Base-by-base conservation (phyloP, 1,140 invertebrate genomes). In the Wasmannia auropunctata region DNA sequence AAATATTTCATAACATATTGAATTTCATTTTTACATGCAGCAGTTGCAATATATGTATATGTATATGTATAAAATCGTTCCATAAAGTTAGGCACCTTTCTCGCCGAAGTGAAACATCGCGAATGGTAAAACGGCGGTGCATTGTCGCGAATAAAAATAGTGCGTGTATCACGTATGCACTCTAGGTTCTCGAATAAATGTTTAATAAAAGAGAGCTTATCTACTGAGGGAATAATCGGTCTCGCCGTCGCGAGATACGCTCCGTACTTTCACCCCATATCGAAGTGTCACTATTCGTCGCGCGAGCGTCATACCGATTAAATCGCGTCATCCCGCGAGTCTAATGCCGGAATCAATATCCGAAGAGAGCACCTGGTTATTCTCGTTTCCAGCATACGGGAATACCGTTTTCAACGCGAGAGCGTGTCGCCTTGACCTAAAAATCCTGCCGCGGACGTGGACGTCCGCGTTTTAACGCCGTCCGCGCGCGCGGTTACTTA, bases 401-500 rank as follows among this genome's bases (percentile, higher is more conserved):
- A 81, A 46, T 46, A 67, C n/a, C 65, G 67, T 37, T 43, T n/a
- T 16, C 25, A 19, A 80, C 43, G 62, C 40, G 40, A 77, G 76
- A 49, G 43, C 60, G 56, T 37, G 2, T 83, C 70, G 69, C 80
- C 72, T 85, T 85, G 81, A 85, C 81, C 81, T 49, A 63, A 85
- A 85, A 85, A 63, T 76, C 22, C 31, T 31, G 10, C 51, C n/a
- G 51, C 65, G 60, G n/a, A 63, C 69, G 40, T 62, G 40, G 70
- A 72, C 43, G 28, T 83, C 67, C 79, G 67, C 37, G 79, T 81
- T 69, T 80, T 75, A 77, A 76, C 43, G 72, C 80, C 22, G 37
- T 31, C 25, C 16, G 65, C 31, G 28, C 40, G 77, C n/a, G n/a
- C n/a, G n/a, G n/a, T 22, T 65, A 56, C 60, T 62, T 62, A 63